phyloP scores from a whole-genome alignment of 2,888 invertebrate genomes.

The Ochropleura leucogaster region DNA sequence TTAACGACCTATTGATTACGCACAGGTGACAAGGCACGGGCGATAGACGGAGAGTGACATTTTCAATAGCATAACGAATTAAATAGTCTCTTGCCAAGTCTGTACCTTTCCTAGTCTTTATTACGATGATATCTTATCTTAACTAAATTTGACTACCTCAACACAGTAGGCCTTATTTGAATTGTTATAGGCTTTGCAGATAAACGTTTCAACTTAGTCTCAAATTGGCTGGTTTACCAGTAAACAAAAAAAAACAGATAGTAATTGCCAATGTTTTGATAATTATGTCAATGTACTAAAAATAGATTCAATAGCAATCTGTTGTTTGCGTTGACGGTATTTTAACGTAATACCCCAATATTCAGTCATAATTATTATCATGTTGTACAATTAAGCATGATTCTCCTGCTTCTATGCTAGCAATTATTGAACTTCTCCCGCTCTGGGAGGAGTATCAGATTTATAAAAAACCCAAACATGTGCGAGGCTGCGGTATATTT shows the following conservation, averaged over 20 bases:
- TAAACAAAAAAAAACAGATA: conserved; percentile 1
- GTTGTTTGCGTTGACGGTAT: not conserved
- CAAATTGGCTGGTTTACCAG: not conserved
- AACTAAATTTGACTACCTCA: conserved; percentile 44
- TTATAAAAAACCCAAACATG: too few relatives aligned
- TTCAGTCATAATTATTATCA: too few relatives aligned
- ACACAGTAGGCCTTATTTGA: conserved; percentile 37
- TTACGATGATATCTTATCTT: conserved; percentile 41
- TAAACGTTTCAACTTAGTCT: conserved; percentile 20
- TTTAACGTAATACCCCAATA: not conserved
- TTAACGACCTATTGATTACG: not conserved
- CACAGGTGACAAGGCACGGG: not conserved
- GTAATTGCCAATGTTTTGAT: not conserved
- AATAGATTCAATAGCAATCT: not conserved
- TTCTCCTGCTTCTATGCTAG: too few relatives aligned
- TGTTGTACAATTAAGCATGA: too few relatives aligned
- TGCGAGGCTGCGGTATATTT: too few relatives aligned
- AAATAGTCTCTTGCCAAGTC: conserved; percentile 2
- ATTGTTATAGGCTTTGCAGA: conserved; percentile 11
- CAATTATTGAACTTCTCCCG: too few relatives aligned
- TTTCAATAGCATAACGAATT: not conserved
- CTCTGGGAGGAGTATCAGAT: too few relatives aligned
- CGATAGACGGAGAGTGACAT: not conserved
- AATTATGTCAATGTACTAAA: not conserved
- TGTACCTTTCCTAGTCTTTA: conserved; percentile 10